Base-by-base conservation (phyloP, 2,113 vertebrate genomes). In the Zootoca vivipara region DNA sequence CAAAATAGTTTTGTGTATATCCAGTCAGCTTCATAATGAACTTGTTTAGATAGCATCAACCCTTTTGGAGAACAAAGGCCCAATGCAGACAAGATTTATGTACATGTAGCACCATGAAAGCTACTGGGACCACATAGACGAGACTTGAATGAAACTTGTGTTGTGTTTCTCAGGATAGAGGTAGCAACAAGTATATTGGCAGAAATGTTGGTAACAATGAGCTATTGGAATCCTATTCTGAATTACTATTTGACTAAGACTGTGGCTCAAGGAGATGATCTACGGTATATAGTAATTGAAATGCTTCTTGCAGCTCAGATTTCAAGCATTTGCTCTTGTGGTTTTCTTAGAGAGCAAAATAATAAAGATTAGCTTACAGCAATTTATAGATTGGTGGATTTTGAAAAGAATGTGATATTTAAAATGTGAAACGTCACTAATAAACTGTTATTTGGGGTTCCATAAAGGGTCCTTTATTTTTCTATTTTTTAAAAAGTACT, bases 1-100 rank as follows among this genome's bases (percentile, higher is more conserved):
- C 73, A 87, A 75, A 92, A 94, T 33, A n/a, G 67, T 74, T 18
- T 86, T 35, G 80, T 79, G 26, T 87, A 18, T 74, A 75, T 65
- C 74, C 73, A 0, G 73, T 85, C 40, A 35, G 7, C 8, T 78
- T 85, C 83, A 78, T 77, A 72, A 42, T 1, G 65, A 87, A 89
- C 3, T 78, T 35, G 20, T 70, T 79, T 86, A 46, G 46, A 46
- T n/a, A 56, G 42, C 16, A 33, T 42, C 22, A 56, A 67, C 28
- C 46, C 22, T 38, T 70, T 80, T 83, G 83, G 35, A 26, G 28
- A 65, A 46, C 64, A 67, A 42, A 83, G 65, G 40, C 26, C 38
- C 40, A 30, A 20, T 28, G 38, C 40, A 69, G 40, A 4, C 64
- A n/a, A 83, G 64, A 46, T 69, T 46, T 83, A 69, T 70, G 38